These are phyloP conservation scores for Scalopus aquaticus DNA, from an alignment of 2,113 vertebrate genomes.

Conservation along the genomic window DNA sequence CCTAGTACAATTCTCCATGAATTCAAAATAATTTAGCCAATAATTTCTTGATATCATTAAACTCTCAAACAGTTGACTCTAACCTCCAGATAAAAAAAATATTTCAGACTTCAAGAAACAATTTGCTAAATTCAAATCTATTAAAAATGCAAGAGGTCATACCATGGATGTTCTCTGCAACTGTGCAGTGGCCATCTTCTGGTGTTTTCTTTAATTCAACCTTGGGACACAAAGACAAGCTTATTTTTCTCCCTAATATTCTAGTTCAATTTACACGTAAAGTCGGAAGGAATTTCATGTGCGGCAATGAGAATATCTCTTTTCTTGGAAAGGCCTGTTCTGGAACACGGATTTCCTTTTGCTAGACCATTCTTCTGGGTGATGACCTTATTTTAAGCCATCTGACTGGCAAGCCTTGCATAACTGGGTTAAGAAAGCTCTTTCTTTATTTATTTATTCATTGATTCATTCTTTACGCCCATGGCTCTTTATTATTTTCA, in stretches of 20 bases:
- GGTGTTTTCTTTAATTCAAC: constrained; percentile 49
- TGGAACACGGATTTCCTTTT: neutral
- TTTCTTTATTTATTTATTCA: too few relatives aligned
- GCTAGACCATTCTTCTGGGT: neutral
- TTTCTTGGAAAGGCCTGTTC: neutral
- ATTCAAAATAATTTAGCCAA: constrained; percentile 27
- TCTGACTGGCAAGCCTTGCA: neutral
- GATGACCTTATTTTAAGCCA: neutral
- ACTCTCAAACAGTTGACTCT: neutral
- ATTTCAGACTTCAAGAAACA: constrained; percentile 12
- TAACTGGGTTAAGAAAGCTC: neutral
- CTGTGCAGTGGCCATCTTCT: constrained; percentile 87
- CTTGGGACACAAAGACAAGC: constrained; percentile 58
- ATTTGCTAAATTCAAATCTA: neutral
- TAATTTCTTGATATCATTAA: constrained; percentile 36
- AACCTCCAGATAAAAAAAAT: constrained; percentile 18
- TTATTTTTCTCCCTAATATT: neutral
- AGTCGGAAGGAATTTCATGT: neutral
- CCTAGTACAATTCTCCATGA: neutral
- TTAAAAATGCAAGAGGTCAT: constrained; percentile 37
- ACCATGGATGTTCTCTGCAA: constrained; percentile 81
- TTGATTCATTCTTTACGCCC: too few relatives aligned
- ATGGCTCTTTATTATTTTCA: constrained; percentile 32
- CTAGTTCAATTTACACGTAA: neutral
- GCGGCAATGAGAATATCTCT: neutral